phyloP scores from a whole-genome alignment of 2,888 invertebrate species.

The Magallana nippona region DNA sequence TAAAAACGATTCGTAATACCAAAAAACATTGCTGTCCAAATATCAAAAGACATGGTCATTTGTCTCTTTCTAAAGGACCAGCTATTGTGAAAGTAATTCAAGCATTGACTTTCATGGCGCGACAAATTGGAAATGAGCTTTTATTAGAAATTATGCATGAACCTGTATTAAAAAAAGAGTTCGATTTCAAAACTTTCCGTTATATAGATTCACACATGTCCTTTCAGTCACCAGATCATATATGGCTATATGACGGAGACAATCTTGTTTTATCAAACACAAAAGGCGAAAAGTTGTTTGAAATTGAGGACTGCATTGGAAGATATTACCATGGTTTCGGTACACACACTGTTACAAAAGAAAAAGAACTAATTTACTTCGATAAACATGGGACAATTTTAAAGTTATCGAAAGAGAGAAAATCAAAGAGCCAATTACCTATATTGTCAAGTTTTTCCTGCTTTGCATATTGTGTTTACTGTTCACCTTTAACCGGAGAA shows the following conservation, averaged over 20 bases:
- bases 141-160: too few species aligned
- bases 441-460: neutral
- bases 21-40: neutral
- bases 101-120: too few species aligned
- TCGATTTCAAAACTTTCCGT: neutral
- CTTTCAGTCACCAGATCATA: neutral
- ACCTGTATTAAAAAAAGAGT: neutral
- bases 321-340: neutral
- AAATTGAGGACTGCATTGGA: neutral
- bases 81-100: too few species aligned
- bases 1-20: too few species aligned
- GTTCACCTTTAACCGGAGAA: neutral
- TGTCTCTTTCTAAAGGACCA: neutral
- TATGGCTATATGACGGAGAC: neutral
- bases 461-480: neutral
- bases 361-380: neutral
- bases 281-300: neutral
- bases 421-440: neutral
- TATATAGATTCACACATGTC: neutral
- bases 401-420: neutral
- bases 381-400: neutral
- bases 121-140: too few species aligned
- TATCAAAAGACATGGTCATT: neutral
- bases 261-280: neutral
- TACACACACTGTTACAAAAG: neutral